Evolutionary conservation across 2,888 invertebrate genomes (phyloP).

Genomic region (Drosophila barbarae): DNA sequence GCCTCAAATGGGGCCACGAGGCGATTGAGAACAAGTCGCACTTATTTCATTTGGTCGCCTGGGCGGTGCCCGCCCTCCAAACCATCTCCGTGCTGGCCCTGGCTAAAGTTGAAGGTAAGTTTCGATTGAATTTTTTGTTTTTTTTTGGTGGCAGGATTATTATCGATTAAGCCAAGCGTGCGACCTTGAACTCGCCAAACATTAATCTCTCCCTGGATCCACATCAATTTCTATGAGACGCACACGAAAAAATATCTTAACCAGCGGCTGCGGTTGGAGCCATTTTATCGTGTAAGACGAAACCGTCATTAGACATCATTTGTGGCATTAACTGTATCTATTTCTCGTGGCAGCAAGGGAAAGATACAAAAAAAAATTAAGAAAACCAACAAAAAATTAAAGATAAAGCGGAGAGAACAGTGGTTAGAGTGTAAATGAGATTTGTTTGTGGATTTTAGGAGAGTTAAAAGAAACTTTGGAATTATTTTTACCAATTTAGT

Average conservation of each 20-base stretch:
- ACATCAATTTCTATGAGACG: slow-evolving; percentile 21
- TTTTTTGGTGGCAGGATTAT: slow-evolving; percentile 10
- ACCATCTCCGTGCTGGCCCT: slow-evolving; percentile 96
- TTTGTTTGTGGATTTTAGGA: neutral
- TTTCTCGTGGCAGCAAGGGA: slow-evolving; percentile 41
- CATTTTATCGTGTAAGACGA: slow-evolving; percentile 62
- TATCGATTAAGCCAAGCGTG: slow-evolving; percentile 27
- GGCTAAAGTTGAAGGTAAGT: slow-evolving; percentile 95
- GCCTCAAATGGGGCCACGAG: slow-evolving; percentile 98
- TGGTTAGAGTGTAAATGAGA: neutral
- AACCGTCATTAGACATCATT: slow-evolving; percentile 73
- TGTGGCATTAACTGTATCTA: slow-evolving; percentile 71
- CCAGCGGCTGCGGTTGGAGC: slow-evolving; percentile 13
- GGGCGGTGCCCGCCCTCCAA: slow-evolving; percentile 97
- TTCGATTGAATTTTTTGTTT: neutral
- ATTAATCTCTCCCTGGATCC: slow-evolving; percentile 19
- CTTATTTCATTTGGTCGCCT: slow-evolving; percentile 98
- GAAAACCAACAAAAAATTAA: slow-evolving; percentile 31
- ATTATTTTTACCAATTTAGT: neutral
- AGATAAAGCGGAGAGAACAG: slow-evolving; percentile 14
- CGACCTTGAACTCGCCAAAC: slow-evolving; percentile 37
- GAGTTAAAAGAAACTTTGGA: neutral
- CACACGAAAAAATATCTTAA: neutral
- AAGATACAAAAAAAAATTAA: slow-evolving; percentile 27
- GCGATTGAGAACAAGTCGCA: slow-evolving; percentile 98